These are phyloP conservation scores for Leucophenga maculata DNA, from an alignment of 2,888 invertebrate genomes.

Conservation along the genomic window DNA sequence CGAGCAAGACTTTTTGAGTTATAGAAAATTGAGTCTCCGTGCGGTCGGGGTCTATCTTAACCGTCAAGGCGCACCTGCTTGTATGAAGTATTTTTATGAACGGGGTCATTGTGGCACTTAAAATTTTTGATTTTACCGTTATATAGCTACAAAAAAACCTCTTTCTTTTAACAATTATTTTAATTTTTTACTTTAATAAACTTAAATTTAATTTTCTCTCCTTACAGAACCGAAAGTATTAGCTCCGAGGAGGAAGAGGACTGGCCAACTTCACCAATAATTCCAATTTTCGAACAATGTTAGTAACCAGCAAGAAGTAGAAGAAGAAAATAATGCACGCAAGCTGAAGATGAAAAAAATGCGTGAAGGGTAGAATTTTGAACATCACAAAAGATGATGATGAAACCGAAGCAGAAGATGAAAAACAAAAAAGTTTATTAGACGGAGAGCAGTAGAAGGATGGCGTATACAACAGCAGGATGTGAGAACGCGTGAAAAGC, in stretches of 20 bases:
- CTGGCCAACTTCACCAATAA: slow-evolving; percentile 78
- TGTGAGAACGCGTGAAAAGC: not conserved
- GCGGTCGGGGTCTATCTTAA: no score
- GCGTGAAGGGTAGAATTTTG: not conserved
- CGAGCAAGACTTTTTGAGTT: no score
- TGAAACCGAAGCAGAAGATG: slow-evolving; percentile 21
- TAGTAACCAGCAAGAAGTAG: slow-evolving; percentile 54
- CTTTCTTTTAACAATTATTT: no score
- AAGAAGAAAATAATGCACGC: slow-evolving; percentile 12
- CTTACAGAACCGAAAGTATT: slow-evolving; percentile 76
- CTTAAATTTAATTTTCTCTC: slow-evolving; percentile 19
- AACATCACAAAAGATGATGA: slow-evolving; percentile 2
- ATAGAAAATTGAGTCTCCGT: no score
- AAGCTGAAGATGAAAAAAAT: slow-evolving; percentile 25
- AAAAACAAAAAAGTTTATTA: slow-evolving; percentile 21
- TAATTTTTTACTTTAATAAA: not conserved
- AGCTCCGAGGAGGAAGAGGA: slow-evolving; percentile 75
- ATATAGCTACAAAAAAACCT: no score
- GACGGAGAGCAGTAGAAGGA: slow-evolving; percentile 20
- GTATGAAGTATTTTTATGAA: no score
- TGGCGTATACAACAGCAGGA: not conserved
- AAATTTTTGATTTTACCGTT: no score
- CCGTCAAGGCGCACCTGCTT: no score
- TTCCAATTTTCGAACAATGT: slow-evolving; percentile 75
- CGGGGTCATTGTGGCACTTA: no score